A percentile compares a stretch with the other conserved stretches of the same genome.
These are phyloP conservation scores for Drosophila acutilabella DNA, from an alignment of 2,888 invertebrate species.

Conservation along the genomic window DNA sequence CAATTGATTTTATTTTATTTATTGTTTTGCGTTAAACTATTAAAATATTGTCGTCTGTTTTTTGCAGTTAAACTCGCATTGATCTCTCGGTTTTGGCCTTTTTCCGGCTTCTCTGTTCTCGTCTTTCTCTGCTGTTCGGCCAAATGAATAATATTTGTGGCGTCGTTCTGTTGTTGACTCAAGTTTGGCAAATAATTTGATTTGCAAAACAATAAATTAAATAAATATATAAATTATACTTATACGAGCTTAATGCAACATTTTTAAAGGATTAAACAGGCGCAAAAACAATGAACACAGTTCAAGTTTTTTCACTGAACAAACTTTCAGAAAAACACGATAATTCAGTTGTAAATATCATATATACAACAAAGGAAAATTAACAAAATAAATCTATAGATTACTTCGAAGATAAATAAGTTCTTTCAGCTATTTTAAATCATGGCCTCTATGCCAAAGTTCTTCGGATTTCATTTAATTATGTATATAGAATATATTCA, in stretches of 20 bases:
- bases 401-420: not conserved
- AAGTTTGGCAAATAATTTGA: slow-evolving; percentile 81
- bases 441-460: not conserved
- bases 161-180: slow-evolving; percentile 78
- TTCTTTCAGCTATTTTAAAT: not conserved
- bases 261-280: slow-evolving; percentile 57
- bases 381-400: not conserved
- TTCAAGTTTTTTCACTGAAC: not conserved
- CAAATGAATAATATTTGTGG: slow-evolving; percentile 71
- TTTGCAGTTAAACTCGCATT: slow-evolving; percentile 51
- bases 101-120: slow-evolving; percentile 23
- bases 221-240: slow-evolving; percentile 74
- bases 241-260: slow-evolving; percentile 61
- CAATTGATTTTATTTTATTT: slow-evolving; percentile 82
- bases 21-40: slow-evolving; percentile 82
- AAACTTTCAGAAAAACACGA: not conserved
- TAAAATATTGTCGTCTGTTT: slow-evolving; percentile 76
- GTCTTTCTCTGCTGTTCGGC: slow-evolving; percentile 12
- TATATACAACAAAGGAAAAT: not conserved
- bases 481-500: not conserved
- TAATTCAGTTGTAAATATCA: not conserved
- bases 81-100: slow-evolving; percentile 36
- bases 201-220: slow-evolving; percentile 73
- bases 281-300: slow-evolving; percentile 17
- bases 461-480: not conserved